Conservation (phyloP, 2,888 invertebrate species). For the Eucera pruinosa region DNA sequence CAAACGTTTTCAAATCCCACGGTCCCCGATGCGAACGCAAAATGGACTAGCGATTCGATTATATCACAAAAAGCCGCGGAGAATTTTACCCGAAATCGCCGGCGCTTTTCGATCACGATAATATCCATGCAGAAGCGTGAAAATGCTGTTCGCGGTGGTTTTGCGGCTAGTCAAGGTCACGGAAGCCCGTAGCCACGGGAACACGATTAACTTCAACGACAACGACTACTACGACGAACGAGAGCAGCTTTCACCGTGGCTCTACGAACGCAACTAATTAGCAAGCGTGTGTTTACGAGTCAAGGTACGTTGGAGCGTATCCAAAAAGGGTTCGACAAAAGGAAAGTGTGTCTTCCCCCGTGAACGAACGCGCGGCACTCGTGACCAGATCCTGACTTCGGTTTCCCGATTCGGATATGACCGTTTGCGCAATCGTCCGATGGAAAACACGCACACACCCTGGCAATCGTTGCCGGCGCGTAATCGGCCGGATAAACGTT, state of each 20-base stretch:
- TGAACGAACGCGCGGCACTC: conserved; percentile 11
- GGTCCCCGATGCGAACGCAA: too few species aligned
- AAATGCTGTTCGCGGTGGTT: too few species aligned
- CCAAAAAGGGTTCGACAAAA: conserved; percentile 52
- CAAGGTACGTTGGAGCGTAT: conserved; percentile 58
- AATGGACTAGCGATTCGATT: too few species aligned
- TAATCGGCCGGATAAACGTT: conserved; percentile 43
- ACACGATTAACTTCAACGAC: conserved; percentile 58
- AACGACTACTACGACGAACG: conserved; percentile 9
- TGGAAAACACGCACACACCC: conserved; percentile 48
- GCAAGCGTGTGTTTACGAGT: conserved; percentile 49
- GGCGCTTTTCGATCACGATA: too few species aligned
- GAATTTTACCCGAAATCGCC: too few species aligned
- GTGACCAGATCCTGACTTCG: conserved; percentile 33
- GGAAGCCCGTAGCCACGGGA: conserved; percentile 53
- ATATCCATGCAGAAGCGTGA: too few species aligned
- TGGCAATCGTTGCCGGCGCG: conserved; percentile 29
- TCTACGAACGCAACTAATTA: conserved; percentile 53
- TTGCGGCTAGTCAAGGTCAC: conserved; percentile 49
- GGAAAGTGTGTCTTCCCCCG: conserved; percentile 43
- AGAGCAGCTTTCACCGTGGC: conserved; percentile 1
- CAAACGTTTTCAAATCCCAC: too few species aligned
- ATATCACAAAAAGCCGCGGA: too few species aligned
- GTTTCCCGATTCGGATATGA: conserved; percentile 47
- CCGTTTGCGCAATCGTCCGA: conserved; percentile 39